phyloP scores from a whole-genome alignment of 2,888 invertebrate species.

The Mantis religiosa region DNA sequence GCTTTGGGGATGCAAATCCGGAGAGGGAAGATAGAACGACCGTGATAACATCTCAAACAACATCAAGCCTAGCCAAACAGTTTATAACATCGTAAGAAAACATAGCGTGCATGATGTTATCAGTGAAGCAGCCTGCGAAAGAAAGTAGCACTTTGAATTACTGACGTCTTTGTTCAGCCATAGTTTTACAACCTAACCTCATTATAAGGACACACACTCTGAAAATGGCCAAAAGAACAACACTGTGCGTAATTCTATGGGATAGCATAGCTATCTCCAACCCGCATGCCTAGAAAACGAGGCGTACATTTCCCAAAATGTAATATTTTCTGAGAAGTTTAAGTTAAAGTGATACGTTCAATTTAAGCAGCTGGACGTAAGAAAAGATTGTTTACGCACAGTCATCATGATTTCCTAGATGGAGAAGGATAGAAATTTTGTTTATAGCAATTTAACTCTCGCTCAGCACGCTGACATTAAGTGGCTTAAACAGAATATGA shows the following conservation, averaged over 20 bases:
- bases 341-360: too few species aligned
- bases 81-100: background rate
- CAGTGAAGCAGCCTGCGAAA: background rate
- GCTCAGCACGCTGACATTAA: too few species aligned
- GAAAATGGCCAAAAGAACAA: background rate
- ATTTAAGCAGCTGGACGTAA: too few species aligned
- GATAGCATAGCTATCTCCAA: too few species aligned
- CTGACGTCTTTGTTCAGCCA: background rate
- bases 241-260: background rate
- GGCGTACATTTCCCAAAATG: too few species aligned
- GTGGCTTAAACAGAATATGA: too few species aligned
- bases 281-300: too few species aligned
- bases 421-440: too few species aligned
- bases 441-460: too few species aligned
- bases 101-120: background rate
- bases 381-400: too few species aligned
- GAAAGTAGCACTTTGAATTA: background rate
- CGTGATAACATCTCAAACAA: background rate
- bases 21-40: background rate
- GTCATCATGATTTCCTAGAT: too few species aligned
- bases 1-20: background rate
- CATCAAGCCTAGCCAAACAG: background rate
- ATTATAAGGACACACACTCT: background rate
- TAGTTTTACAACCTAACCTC: background rate
- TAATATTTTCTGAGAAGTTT: too few species aligned